Evolutionary conservation across 2,113 vertebrate species (phyloP).

Genomic region (Holacanthus passer): DNA sequence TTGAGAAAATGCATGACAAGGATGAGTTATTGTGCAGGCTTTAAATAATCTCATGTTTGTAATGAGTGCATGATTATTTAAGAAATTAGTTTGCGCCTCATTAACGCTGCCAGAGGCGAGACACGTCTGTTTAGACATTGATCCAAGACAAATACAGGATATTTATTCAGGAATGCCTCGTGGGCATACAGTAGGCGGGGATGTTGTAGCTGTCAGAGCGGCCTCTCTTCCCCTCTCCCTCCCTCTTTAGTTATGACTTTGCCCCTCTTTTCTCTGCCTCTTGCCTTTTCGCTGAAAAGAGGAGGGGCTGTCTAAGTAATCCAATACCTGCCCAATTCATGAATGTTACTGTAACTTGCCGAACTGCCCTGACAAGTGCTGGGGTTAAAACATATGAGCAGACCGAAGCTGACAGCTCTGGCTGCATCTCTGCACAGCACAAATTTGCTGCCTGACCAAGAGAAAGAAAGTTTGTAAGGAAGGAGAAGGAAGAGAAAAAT

Average conservation of each 20-base stretch:
- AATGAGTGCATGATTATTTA: neutral
- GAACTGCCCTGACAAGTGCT: slow-evolving; percentile 87
- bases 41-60: neutral
- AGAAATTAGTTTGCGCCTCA: slow-evolving; percentile 29
- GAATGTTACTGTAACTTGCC: slow-evolving; percentile 86
- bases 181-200: slow-evolving; percentile 67
- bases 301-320: slow-evolving; percentile 89
- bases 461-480: slow-evolving; percentile 33
- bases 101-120: slow-evolving; percentile 17
- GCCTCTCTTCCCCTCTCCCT: slow-evolving; percentile 51
- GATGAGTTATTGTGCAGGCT: neutral
- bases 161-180: slow-evolving; percentile 73
- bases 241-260: slow-evolving; percentile 57
- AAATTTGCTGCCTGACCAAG: slow-evolving; percentile 34
- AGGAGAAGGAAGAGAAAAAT: slow-evolving; percentile 31
- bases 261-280: slow-evolving; percentile 64
- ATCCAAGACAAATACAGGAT: slow-evolving; percentile 73
- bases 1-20: neutral
- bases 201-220: slow-evolving; percentile 70
- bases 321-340: slow-evolving; percentile 90
- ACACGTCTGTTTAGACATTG: slow-evolving; percentile 48
- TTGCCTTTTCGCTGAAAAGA: slow-evolving; percentile 75
- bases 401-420: slow-evolving; percentile 52
- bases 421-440: slow-evolving; percentile 50
- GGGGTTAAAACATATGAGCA: slow-evolving; percentile 79